Conservation (phyloP, 2,113 vertebrate species). For the Sceloporus tristichus region DNA sequence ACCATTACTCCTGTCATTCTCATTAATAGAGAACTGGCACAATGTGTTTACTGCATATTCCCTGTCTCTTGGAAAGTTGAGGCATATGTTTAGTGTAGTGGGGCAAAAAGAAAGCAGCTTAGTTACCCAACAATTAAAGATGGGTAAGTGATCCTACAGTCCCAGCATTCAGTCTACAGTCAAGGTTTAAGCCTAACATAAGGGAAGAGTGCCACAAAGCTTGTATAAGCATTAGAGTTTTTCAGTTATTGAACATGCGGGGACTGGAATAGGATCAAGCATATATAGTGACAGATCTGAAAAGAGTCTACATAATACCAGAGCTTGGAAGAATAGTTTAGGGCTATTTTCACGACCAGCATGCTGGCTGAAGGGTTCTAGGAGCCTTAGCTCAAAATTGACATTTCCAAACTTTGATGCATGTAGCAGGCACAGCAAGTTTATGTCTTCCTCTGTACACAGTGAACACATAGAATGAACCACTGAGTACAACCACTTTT, state of each 20-base stretch:
- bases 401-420: not conserved
- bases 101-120: fast-evolving
- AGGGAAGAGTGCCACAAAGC: not conserved
- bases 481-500: not conserved
- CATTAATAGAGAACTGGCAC: not conserved
- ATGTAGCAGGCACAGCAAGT: not conserved
- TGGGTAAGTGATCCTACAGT: not conserved
- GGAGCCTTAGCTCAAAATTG: too few relatives aligned
- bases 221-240: not conserved
- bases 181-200: not conserved
- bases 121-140: not conserved
- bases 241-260: not conserved
- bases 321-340: too few relatives aligned
- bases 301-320: not conserved
- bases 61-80: not conserved
- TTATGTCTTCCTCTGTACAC: not conserved
- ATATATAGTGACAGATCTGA: not conserved
- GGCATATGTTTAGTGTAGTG: not conserved
- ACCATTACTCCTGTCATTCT: not conserved
- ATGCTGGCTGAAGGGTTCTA: too few relatives aligned
- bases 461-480: not conserved
- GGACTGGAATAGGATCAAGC: not conserved
- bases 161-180: not conserved
- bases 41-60: conserved; percentile 1
- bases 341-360: too few relatives aligned